A percentile compares a stretch with the other conserved stretches of the same genome.
Conservation (phyloP, 2,113 vertebrate species). For the Bujurquina vittata region DNA sequence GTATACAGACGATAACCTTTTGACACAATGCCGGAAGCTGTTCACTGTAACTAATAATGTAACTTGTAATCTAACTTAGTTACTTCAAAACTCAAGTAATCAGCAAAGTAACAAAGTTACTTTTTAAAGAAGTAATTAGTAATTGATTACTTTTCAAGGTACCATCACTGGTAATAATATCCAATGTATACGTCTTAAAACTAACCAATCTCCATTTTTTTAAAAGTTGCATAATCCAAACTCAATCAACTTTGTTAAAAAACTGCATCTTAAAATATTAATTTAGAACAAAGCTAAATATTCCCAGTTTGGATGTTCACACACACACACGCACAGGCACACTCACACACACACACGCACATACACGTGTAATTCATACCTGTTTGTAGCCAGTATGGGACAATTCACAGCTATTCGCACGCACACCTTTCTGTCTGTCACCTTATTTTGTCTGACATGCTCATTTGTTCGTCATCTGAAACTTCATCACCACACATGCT, state of each 20-base stretch:
- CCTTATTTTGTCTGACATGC: slow-evolving; percentile 24
- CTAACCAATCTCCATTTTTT: not conserved
- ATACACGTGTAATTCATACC: slow-evolving; percentile 11
- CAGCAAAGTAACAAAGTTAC: too few species aligned
- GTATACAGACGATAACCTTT: too few species aligned
- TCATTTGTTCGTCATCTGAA: slow-evolving; percentile 67
- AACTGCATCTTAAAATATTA: too few species aligned
- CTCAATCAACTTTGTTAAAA: too few species aligned
- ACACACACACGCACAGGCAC: too few species aligned
- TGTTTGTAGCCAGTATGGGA: not conserved
- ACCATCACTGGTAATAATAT: too few species aligned
- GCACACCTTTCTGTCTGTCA: slow-evolving; percentile 2
- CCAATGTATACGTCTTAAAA: not conserved
- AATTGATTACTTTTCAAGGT: too few species aligned
- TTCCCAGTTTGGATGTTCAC: not conserved
- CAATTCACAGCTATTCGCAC: slow-evolving; percentile 20
- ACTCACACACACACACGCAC: not conserved
- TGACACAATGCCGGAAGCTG: too few species aligned
- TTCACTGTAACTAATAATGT: too few species aligned
- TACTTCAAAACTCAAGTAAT: too few species aligned
- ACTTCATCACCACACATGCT: slow-evolving; percentile 58
- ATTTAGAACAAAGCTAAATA: not conserved
- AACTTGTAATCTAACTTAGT: too few species aligned
- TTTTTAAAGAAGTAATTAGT: too few species aligned
- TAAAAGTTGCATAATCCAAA: not conserved